Base-by-base conservation (phyloP, 2,797 vertebrate species). In the Ibycter americanus region DNA sequence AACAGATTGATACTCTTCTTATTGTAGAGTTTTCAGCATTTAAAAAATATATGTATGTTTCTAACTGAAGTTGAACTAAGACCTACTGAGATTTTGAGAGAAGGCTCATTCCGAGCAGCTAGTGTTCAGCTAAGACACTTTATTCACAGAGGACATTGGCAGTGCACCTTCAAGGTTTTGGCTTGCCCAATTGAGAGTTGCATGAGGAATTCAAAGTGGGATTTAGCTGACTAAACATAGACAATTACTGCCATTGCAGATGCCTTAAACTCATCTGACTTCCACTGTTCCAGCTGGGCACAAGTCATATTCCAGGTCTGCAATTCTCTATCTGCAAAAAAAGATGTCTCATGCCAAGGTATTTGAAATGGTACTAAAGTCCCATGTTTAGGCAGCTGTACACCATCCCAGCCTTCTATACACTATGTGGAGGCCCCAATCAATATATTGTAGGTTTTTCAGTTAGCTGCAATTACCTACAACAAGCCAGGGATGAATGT, bases 1-100 rank as follows among this genome's bases (percentile, higher is more conserved):
- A 34, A 40, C 11, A 70, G 15, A 59, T 6, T 0, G 0, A 38
- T 12, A 62, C 7, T 29, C 88, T 67, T 83, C 12, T 15, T 23
- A 52, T 26, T 1, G 5, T 15, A 73, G 54, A 58, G 36, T 72
- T 83, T 34, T 38, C 16, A 8, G 5, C 4, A 22, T 59, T 46
- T 2, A 5, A 34, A 66, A 82, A 52, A 56, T 58, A 74, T 18
- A 44, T 16, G 17, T 22, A 6, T 40, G 2, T 70, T 77, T 21
- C 14, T n/a, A 15, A 49, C 15, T 47, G 59, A 83, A 63, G 63
- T 71, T 32, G 70, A 55, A 36, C 23, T 34, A 26, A 42, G 5
- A 44, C 7, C 31, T 72, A 31, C n/a, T 31, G 15, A 68, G 66
- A 36, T 38, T 76, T 91, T 90, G 17, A 76, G 27, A 51, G 59